Conservation (phyloP, 2,888 invertebrate species). For the Macaria notata region DNA sequence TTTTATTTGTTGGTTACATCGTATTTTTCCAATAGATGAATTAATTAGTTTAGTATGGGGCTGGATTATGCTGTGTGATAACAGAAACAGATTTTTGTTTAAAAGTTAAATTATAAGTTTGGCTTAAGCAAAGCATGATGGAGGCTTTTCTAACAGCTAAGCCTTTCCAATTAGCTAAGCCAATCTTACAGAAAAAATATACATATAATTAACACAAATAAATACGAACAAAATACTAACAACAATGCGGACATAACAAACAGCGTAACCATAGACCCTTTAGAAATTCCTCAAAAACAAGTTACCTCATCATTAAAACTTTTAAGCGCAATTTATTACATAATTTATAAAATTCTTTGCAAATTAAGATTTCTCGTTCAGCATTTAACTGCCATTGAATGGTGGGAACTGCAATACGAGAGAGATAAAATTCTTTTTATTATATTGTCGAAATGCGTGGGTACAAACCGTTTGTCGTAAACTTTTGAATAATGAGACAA, state of each 20-base stretch:
- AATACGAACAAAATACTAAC: background rate
- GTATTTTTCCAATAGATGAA: no score
- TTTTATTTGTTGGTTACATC: no score
- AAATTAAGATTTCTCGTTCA: slow-evolving; percentile 19
- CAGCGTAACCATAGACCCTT: background rate
- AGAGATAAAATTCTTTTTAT: slow-evolving; percentile 24
- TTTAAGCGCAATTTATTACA: slow-evolving; percentile 14
- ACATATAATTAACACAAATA: no score
- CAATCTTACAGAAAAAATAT: no score
- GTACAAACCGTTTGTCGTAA: slow-evolving; percentile 21
- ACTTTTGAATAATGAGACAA: slow-evolving; percentile 20
- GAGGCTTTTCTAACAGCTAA: no score
- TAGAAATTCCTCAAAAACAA: background rate
- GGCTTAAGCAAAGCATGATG: no score
- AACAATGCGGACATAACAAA: slow-evolving; percentile 5
- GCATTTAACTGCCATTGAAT: slow-evolving; percentile 17
- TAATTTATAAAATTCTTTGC: slow-evolving; percentile 19
- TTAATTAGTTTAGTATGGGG: no score
- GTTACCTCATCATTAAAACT: slow-evolving; percentile 4
- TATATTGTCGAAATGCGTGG: slow-evolving; percentile 28
- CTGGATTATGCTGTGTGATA: no score
- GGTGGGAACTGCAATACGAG: slow-evolving; percentile 26
- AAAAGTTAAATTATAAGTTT: no score
- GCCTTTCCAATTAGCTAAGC: no score
- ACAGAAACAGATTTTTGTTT: no score